Percentiles rank a stretch among this genome's conserved stretches.
Conservation (phyloP, 2,888 invertebrate species). For the Heliothis peltigera region DNA sequence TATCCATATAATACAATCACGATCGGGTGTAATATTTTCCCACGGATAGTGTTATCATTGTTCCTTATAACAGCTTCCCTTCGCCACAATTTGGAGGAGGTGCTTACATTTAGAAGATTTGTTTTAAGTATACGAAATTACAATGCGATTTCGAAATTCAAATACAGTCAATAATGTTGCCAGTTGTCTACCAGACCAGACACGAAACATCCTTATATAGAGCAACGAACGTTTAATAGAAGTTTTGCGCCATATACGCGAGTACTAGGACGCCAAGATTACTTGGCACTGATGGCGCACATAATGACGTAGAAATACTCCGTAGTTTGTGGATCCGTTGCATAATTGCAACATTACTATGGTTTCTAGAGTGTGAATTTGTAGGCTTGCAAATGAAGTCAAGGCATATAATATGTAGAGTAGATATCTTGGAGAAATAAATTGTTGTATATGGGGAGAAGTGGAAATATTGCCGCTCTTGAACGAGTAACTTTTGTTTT, state of each 20-base stretch:
- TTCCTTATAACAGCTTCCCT: too few species aligned
- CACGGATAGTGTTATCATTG: slow-evolving; percentile 8
- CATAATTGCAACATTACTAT: slow-evolving; percentile 43
- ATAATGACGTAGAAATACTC: slow-evolving; percentile 52
- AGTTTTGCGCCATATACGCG: slow-evolving; percentile 45
- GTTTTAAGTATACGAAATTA: too few species aligned
- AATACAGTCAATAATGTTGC: too few species aligned
- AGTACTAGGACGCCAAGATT: slow-evolving; percentile 56
- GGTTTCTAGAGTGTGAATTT: slow-evolving; percentile 35
- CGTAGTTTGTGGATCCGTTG: slow-evolving; percentile 38
- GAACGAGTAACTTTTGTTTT: neutral
- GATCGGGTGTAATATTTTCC: neutral
- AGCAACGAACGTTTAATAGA: slow-evolving; percentile 41
- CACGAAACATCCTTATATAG: slow-evolving; percentile 37
- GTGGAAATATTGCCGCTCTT: neutral
- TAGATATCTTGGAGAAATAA: neutral
- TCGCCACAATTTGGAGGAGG: neutral
- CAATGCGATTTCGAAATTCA: too few species aligned
- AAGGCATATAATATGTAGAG: slow-evolving; percentile 1
- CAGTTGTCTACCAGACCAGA: slow-evolving; percentile 20
- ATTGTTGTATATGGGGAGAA: neutral
- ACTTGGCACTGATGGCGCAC: slow-evolving; percentile 53
- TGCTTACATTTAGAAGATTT: too few species aligned
- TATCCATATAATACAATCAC: slow-evolving; percentile 1
- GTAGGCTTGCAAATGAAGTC: slow-evolving; percentile 14